Evolutionary conservation across 2,113 vertebrate species (phyloP).

Genomic region (Alligator sinensis): DNA sequence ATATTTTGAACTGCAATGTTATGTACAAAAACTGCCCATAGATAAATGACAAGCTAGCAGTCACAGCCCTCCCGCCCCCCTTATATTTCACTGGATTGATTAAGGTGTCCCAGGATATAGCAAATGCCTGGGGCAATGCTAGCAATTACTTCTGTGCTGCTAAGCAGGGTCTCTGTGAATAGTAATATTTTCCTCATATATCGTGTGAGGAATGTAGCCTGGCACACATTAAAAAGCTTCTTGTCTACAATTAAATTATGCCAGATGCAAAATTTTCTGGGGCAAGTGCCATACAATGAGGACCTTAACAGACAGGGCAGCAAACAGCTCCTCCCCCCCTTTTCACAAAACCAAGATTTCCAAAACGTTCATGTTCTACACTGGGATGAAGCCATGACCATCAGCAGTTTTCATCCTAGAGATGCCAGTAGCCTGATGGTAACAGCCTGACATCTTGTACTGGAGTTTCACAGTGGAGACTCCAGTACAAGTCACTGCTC

Average conservation of each 20-base stretch:
- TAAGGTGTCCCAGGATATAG: neutral
- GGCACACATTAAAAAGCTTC: fast-evolving
- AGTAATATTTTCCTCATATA: too few relatives aligned
- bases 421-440: neutral
- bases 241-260: neutral
- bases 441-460: neutral
- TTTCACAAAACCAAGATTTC: neutral
- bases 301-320: neutral
- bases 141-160: neutral
- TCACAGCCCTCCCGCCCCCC: neutral
- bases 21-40: too few relatives aligned
- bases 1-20: neutral
- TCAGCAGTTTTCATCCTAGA: neutral
- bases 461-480: too few relatives aligned
- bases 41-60: too few relatives aligned
- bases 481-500: too few relatives aligned
- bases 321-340: neutral
- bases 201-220: neutral
- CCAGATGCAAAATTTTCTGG: neutral
- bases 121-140: neutral
- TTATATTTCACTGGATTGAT: neutral
- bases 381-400: neutral
- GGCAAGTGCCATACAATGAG: too few relatives aligned
- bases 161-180: neutral
- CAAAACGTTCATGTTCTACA: neutral